phyloP scores from a whole-genome alignment of 1,140 invertebrate species.

The Dendrolimus kikuchii region DNA sequence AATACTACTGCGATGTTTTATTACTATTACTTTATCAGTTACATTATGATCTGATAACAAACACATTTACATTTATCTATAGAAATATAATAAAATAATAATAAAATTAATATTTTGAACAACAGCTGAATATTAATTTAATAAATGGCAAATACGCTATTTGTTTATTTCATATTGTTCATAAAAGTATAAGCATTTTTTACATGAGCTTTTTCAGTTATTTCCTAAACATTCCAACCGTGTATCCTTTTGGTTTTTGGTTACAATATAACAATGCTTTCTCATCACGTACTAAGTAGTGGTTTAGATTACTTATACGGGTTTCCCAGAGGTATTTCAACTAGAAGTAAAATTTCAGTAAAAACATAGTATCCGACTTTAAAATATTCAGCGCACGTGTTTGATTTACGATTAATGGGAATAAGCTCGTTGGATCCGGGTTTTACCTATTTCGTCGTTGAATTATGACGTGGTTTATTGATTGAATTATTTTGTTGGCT shows the following conservation, averaged over 20 bases:
- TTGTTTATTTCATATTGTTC: no score
- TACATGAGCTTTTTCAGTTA: not conserved
- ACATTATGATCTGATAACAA: no score
- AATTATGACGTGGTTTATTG: constrained; percentile 3
- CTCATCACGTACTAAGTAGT: constrained; percentile 50
- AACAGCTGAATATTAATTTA: no score
- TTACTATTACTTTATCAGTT: no score
- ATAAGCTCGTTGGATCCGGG: constrained; percentile 26
- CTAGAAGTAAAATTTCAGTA: constrained; percentile 21
- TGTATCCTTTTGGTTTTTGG: not conserved
- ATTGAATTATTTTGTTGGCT: not conserved
- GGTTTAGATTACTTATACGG: constrained; percentile 53
- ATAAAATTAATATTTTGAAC: no score
- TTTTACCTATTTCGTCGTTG: not conserved
- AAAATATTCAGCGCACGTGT: constrained; percentile 37
- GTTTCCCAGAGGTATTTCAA: constrained; percentile 29
- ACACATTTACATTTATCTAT: no score
- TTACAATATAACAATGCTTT: constrained; percentile 31
- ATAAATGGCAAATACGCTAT: no score
- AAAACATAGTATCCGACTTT: constrained; percentile 33
- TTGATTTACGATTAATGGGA: constrained; percentile 51
- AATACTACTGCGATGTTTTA: no score
- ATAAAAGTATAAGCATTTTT: no score
- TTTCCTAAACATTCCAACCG: not conserved
- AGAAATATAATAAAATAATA: no score